These are phyloP conservation scores for Entomyzon cyanotis DNA, from an alignment of 2,113 vertebrate species.

Conservation along the genomic window DNA sequence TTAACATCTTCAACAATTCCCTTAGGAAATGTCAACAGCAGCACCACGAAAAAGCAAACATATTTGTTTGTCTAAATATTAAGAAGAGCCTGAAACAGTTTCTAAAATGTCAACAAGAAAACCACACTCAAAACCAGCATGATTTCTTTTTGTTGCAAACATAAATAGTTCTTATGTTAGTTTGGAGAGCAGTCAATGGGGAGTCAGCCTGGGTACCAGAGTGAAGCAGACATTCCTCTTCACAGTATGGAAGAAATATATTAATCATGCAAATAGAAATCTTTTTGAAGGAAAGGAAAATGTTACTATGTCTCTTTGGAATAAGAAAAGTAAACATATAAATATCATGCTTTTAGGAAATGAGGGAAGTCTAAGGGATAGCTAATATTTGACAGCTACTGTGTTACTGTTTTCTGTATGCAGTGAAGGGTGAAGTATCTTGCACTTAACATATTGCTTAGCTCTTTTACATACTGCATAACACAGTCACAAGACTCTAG, in stretches of 20 bases:
- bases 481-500: neutral
- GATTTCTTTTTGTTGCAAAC: neutral
- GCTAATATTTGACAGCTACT: neutral
- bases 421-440: neutral
- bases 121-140: neutral
- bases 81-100: neutral
- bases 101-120: slow-evolving; percentile 21
- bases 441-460: neutral
- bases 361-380: neutral
- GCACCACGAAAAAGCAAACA: neutral
- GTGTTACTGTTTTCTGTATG: neutral
- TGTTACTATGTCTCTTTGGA: neutral
- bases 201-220: neutral
- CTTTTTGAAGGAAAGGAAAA: neutral
- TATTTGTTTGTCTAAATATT: slow-evolving; percentile 17
- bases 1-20: slow-evolving; percentile 15
- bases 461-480: neutral
- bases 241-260: neutral
- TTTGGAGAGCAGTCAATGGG: neutral
- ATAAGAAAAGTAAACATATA: neutral
- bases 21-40: slow-evolving; percentile 21
- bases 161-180: neutral
- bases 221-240: neutral
- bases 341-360: neutral
- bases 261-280: neutral